These are phyloP conservation scores for Eupithecia subumbrata DNA, from an alignment of 2,888 invertebrate species.

Conservation along the genomic window DNA sequence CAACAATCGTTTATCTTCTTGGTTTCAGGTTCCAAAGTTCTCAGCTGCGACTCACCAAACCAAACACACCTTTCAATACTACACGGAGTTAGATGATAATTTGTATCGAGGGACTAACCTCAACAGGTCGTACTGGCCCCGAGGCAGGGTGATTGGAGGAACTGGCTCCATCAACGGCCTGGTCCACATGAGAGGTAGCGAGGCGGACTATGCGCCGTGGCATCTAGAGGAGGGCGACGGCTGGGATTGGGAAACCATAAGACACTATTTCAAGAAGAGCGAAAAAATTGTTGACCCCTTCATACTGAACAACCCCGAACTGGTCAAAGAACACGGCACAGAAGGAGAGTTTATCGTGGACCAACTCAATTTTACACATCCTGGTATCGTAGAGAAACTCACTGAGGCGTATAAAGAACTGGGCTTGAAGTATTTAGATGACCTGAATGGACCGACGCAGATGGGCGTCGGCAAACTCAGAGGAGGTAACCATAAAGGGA, in stretches of 20 bases:
- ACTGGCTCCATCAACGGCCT: slow-evolving; percentile 76
- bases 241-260: slow-evolving; percentile 73
- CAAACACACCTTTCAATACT: slow-evolving; percentile 66
- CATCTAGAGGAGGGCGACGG: slow-evolving; percentile 64
- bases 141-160: slow-evolving; percentile 73
- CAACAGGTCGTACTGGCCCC: slow-evolving; percentile 71
- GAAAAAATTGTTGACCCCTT: slow-evolving; percentile 71
- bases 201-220: slow-evolving; percentile 71
- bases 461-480: slow-evolving; percentile 82
- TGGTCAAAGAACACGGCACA: slow-evolving; percentile 71
- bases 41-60: slow-evolving; percentile 63
- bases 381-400: slow-evolving; percentile 63
- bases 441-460: slow-evolving; percentile 75
- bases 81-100: slow-evolving; percentile 65
- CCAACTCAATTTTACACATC: slow-evolving; percentile 72
- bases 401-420: slow-evolving; percentile 76
- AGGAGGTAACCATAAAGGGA: slow-evolving; percentile 78
- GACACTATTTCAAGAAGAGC: slow-evolving; percentile 72
- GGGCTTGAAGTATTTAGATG: slow-evolving; percentile 73
- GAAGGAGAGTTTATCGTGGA: slow-evolving; percentile 81
- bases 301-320: slow-evolving; percentile 66
- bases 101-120: slow-evolving; percentile 59
- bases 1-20: not conserved
- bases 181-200: slow-evolving; percentile 72
- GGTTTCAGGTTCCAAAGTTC: slow-evolving; percentile 72